phyloP scores from a whole-genome alignment of 2,888 invertebrate species.

The Synergus laeviventris region DNA sequence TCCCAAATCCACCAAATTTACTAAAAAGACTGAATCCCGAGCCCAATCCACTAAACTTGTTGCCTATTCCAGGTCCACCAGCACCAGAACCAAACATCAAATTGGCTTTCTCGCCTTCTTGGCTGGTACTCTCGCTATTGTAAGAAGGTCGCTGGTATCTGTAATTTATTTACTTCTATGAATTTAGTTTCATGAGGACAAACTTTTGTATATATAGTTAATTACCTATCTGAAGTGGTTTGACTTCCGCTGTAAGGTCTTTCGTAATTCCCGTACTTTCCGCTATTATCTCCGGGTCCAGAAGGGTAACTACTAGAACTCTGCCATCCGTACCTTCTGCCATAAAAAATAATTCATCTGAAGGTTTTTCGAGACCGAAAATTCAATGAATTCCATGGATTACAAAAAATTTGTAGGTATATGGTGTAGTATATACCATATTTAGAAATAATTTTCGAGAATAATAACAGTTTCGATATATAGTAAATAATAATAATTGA shows the following conservation, averaged over 20 bases:
- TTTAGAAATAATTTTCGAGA: no score
- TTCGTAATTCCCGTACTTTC: slow-evolving; percentile 25
- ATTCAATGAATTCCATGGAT: no score
- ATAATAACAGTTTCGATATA: no score
- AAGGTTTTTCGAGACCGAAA: not conserved
- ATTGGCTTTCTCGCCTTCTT: not conserved
- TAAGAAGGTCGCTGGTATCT: slow-evolving; percentile 19
- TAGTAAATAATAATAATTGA: no score
- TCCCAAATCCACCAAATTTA: not conserved
- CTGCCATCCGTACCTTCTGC: slow-evolving; percentile 51
- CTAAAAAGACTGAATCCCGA: not conserved
- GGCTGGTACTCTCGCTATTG: not conserved
- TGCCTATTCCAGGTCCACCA: not conserved
- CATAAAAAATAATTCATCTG: not conserved
- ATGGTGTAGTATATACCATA: no score
- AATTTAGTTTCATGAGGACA: not conserved
- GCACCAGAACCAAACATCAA: not conserved
- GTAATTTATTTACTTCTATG: not conserved
- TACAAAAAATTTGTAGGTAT: no score
- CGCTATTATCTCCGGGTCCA: slow-evolving; percentile 20
- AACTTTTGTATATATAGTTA: not conserved
- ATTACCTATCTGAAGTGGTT: slow-evolving; percentile 51
- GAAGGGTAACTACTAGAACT: slow-evolving; percentile 41
- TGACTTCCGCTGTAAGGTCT: slow-evolving; percentile 36
- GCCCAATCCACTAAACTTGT: not conserved